Base-by-base conservation (phyloP, 64 coral and sea anemone genomes). In the Porites lutea region DNA sequence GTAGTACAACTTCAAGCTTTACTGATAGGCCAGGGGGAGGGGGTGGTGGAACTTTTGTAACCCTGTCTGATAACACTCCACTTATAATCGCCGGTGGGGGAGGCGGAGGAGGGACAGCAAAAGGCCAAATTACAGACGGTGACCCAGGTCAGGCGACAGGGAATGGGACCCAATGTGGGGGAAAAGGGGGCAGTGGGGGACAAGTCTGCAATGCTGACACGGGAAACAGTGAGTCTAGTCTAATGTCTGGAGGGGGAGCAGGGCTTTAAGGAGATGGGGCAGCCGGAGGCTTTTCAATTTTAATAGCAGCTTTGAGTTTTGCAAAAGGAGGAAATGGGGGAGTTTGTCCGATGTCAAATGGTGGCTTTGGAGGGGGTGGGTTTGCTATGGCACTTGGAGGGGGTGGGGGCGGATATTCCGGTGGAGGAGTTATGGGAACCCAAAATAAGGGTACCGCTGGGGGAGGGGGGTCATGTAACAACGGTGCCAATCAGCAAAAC, bases 331-430 rank as follows among this genome's bases (percentile, higher is more conserved):
- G 91, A 12, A 67, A 11, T 3, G 95, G 95, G 5, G 95, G 91
- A 20, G 15, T 22, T 45, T 57, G 20, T 5, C 10, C 55, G 0
- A 43, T 20, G 59, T 76, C 77, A 8, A 74, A 94, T 54, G 92
- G 86, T 0, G 92, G 92, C 3, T 94, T 87, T 18, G 66, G 86
- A 66, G 71, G 86, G 3, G 95, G 87, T 12, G 64, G 72, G 4
- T 88, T 43, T 5, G 69, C 75, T 15, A 14, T 58, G 16, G 14
- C 77, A 16, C 76, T 60, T 65, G 82, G 89, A 16, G 94, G 76
- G n/a, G 89, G 94, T 10, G 94, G 94, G 14, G 94, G 90, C 5
- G 90, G 95, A 13, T 96, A 96, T 71, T 96, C 95, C 18, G 95
- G 95, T 7, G 90, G 95, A 12, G 95, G 87, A 19, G 52, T 86